Percentiles rank a stretch among this genome's conserved stretches.
Evolutionary conservation across 2,888 invertebrate species (phyloP).

Genomic region (Drosophila austrosaltans): DNA sequence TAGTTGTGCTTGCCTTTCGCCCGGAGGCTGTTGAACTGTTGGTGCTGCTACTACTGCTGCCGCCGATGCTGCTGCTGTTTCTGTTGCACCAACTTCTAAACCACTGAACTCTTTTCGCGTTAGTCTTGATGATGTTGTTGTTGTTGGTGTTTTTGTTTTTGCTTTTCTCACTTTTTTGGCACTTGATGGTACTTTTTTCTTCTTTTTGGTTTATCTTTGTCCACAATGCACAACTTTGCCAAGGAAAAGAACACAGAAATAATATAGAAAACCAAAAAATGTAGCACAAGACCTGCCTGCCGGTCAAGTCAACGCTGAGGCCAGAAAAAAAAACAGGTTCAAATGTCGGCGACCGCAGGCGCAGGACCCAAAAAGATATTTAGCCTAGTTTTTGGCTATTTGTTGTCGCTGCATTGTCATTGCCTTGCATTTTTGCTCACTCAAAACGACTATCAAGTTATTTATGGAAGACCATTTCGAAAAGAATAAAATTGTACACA

Average conservation of each 20-base stretch:
- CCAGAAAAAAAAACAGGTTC: conserved; percentile 50
- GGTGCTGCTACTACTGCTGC: background rate
- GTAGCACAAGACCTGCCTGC: conserved; percentile 25
- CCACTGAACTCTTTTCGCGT: conserved; percentile 58
- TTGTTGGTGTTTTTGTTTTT: conserved; percentile 17
- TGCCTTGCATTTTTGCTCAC: conserved; percentile 26
- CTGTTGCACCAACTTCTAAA: conserved; percentile 42
- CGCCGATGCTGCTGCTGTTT: background rate
- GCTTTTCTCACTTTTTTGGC: conserved; percentile 39
- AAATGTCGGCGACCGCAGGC: conserved; percentile 75
- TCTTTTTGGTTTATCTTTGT: conserved; percentile 22
- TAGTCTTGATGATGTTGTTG: background rate
- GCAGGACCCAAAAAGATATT: conserved; percentile 58
- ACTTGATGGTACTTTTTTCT: conserved; percentile 62
- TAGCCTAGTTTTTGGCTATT: conserved; percentile 65
- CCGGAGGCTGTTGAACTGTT: conserved; percentile 67
- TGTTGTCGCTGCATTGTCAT: conserved; percentile 29
- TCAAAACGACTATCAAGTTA: conserved; percentile 26
- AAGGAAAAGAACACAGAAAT: conserved; percentile 6
- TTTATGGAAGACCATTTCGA: conserved; percentile 47
- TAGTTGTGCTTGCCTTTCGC: conserved; percentile 44
- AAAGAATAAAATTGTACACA: conserved; percentile 27
- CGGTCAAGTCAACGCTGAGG: conserved; percentile 33
- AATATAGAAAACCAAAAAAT: conserved; percentile 45
- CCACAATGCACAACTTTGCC: conserved; percentile 43